A percentile compares a stretch with the other conserved stretches of the same genome.
These are phyloP conservation scores for Nemopilema nomurai DNA, from an alignment of 30 jellyfish, hydroid and myxozoan genomes.

Conservation along the genomic window DNA sequence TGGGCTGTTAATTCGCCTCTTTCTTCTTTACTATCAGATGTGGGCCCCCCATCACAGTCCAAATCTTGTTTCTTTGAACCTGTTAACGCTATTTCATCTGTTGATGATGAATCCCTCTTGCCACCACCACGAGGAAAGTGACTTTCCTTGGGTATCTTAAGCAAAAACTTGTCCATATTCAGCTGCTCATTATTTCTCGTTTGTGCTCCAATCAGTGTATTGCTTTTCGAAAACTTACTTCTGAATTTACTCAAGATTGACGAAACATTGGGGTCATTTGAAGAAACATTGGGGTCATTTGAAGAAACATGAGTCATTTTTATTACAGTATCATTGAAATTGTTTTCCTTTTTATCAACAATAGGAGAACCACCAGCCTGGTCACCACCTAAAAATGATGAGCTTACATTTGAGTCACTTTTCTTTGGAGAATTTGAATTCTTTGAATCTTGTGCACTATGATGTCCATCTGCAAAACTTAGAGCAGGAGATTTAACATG, in stretches of 20 bases:
- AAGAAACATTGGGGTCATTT: not conserved
- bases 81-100: too few species aligned
- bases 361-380: not conserved
- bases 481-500: not conserved
- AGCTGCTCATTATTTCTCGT: not conserved
- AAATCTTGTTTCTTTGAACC: too few species aligned
- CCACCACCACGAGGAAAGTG: too few species aligned
- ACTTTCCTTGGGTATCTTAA: constrained; percentile 8
- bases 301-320: not conserved
- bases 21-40: too few species aligned
- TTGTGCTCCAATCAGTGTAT: not conserved
- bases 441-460: not conserved
- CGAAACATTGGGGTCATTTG: not conserved
- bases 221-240: constrained; percentile 18
- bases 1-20: not conserved
- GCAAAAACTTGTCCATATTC: constrained; percentile 34
- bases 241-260: constrained; percentile 34
- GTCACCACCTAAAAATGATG: not conserved
- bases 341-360: not conserved
- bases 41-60: too few species aligned
- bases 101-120: too few species aligned
- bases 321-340: not conserved
- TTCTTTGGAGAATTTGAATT: too few species aligned
- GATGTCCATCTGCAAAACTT: not conserved
- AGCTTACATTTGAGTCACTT: too few species aligned